Percentiles rank a stretch among this genome's conserved stretches.
Conservation (phyloP, 1,140 invertebrate species). For the Pentalonia nigronervosa region DNA sequence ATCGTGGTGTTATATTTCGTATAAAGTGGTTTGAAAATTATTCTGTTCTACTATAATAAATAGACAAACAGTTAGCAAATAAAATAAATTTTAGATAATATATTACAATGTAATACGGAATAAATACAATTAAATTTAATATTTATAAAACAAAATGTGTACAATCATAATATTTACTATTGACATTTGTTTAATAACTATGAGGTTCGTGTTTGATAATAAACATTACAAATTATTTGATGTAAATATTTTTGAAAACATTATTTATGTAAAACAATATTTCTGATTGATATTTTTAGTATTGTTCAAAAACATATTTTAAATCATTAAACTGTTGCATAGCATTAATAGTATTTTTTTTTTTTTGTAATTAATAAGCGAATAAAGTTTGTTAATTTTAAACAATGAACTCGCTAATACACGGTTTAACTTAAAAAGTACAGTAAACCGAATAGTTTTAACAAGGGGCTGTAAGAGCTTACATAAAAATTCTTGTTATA, state of each 20-base stretch:
- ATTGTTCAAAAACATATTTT: background rate
- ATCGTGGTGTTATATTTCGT: background rate
- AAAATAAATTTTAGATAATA: background rate
- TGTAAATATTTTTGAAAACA: background rate
- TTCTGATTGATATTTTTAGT: background rate
- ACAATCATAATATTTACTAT: background rate
- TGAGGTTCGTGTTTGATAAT: background rate
- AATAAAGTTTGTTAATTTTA: background rate
- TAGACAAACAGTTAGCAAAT: background rate
- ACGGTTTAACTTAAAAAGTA: background rate
- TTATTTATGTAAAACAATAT: background rate
- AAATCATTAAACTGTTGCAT: background rate
- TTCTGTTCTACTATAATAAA: background rate
- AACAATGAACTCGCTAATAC: background rate
- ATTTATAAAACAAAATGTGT: background rate
- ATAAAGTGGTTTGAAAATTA: background rate
- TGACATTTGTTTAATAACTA: background rate
- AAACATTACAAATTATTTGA: background rate
- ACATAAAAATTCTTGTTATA: background rate
- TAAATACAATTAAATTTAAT: background rate
- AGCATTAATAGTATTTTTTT: background rate
- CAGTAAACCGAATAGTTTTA: background rate
- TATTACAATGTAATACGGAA: background rate
- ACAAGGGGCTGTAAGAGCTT: background rate
- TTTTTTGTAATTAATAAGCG: background rate